Conservation (phyloP, 2,888 invertebrate genomes). For the Rutpela maculata region DNA sequence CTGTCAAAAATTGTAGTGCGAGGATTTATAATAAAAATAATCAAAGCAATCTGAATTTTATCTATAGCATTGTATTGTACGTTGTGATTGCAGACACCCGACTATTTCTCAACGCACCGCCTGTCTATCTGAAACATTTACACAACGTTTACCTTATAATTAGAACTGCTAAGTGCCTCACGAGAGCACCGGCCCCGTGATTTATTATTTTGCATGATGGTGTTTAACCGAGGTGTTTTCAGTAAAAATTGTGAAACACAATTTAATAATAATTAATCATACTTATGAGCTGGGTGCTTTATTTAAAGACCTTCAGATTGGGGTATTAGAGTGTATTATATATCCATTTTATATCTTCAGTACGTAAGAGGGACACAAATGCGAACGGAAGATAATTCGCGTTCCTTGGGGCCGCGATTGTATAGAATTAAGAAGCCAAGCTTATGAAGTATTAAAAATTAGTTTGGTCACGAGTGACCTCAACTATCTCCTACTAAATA, state of each 20-base stretch:
- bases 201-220: slow-evolving; percentile 14
- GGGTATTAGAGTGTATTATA: neutral
- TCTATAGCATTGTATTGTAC: neutral
- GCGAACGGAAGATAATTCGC: too few relatives aligned
- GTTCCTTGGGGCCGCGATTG: too few relatives aligned
- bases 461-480: too few relatives aligned
- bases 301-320: neutral
- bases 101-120: slow-evolving; percentile 19
- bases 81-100: too few relatives aligned
- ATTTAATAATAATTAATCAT: slow-evolving; percentile 22
- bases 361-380: too few relatives aligned
- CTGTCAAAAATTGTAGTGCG: too few relatives aligned
- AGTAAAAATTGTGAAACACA: neutral
- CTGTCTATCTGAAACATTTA: slow-evolving; percentile 19
- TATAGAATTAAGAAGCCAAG: too few relatives aligned
- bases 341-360: too few relatives aligned
- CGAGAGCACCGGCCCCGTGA: slow-evolving; percentile 13
- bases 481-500: too few relatives aligned
- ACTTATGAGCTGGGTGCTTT: neutral
- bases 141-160: slow-evolving; percentile 18
- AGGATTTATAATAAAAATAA: neutral
- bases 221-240: neutral
- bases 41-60: neutral
- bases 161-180: slow-evolving; percentile 20
- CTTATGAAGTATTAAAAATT: too few relatives aligned